Evolutionary conservation across 2,797 vertebrate species (phyloP), one percentile per base, ranked within the genome.

Genomic region (Platyrinchus mystaceus): DNA sequence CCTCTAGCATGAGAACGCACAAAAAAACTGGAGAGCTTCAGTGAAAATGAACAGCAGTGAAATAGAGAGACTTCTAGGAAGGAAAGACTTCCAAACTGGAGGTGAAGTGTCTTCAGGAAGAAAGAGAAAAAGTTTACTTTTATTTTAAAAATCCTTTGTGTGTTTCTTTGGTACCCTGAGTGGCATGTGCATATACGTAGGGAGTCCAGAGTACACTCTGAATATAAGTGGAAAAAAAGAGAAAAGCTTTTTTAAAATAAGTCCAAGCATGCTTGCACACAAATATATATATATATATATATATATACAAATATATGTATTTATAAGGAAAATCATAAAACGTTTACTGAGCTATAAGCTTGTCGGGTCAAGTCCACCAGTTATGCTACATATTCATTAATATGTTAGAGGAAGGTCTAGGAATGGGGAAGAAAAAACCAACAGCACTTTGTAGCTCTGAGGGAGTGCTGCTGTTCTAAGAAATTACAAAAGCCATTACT

Each of bases 251-350:
- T 56, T 49, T 6, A 44, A 84, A 77, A 50, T 56, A 80, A 83
- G 34, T 2, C 7, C 14, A 56, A 79, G 21, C 10, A 49, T 23
- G 47, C 14, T 68, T 63, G 30, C 9, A 32, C 16, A 78, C 10
- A 55, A 4, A 30, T 16, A 15, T 28, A 18, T 7, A 18, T 1
- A 19, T 2, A 19, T 3, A 9, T 8, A 34, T 4, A 36, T 5
- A 37, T 15, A 18, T 3, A 11, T 8, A 34, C 4, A 34, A 4
- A 43, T 21, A 41, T 3, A 28, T n/a, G n/a, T n/a, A n/a, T n/a
- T n/a, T 4, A 39, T 9, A 22, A 36, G 13, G 5, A 7, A 52
- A 73, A 70, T 44, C 13, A 82, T 30, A 15, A 82, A 41, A 70
- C 56, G 4, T 70, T 82, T 82, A 39, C 26, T 68, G 41, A 68